These are phyloP conservation scores for Sphenopsis melanotis DNA, from an alignment of 2,797 vertebrate genomes.

Conservation along the genomic window DNA sequence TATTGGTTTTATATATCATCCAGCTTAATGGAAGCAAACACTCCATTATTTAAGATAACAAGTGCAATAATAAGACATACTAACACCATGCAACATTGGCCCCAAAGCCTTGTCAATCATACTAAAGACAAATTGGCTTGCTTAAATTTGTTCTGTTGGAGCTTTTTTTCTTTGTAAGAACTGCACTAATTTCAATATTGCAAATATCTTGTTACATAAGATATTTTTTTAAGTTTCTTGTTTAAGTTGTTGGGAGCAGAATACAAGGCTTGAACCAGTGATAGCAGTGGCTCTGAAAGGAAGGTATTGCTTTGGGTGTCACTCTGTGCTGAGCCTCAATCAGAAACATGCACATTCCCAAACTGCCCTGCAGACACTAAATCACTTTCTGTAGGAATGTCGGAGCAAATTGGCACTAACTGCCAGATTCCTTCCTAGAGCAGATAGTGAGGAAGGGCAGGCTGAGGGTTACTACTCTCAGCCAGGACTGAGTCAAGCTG, in stretches of 20 bases:
- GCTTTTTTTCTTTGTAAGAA: not conserved
- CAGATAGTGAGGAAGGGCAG: not conserved
- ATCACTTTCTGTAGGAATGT: not conserved
- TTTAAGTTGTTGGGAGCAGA: not conserved
- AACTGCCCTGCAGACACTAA: fast-evolving
- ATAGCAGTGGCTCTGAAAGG: not conserved
- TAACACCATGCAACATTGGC: not conserved
- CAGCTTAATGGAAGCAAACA: not conserved
- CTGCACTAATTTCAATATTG: not conserved
- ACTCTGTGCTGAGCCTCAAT: not conserved
- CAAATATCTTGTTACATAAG: not conserved
- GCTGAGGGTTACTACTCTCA: not conserved
- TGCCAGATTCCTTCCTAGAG: not conserved
- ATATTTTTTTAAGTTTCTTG: not conserved
- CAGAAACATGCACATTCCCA: not conserved
- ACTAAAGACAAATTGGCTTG: not conserved
- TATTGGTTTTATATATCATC: not conserved
- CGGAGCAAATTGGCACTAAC: fast-evolving
- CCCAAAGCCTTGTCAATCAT: not conserved
- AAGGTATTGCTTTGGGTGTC: not conserved
- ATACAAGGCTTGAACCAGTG: not conserved
- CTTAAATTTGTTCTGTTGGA: not conserved
- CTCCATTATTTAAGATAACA: not conserved
- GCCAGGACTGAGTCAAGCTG: not conserved
- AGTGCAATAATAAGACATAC: not conserved